Evolutionary conservation across 2,888 invertebrate genomes (phyloP), one percentile per base, ranked within the genome.

Genomic region (Hipparchia semele): DNA sequence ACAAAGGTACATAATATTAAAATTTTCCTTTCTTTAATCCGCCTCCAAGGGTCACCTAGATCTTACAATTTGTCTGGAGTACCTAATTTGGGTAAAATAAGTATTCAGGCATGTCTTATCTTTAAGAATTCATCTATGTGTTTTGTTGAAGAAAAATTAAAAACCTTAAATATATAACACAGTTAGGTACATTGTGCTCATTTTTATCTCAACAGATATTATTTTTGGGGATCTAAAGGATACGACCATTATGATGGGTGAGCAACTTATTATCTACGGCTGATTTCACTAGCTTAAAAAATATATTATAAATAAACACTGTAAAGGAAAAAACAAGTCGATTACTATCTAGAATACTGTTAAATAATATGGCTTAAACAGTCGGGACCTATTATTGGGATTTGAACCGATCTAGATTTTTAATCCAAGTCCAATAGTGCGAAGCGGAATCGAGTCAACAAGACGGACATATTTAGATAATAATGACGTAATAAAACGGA

Each of bases 21-120:
- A 49, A 64, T 64, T 64, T 51, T 51, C 51, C 64, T 64, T 64
- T 51, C 64, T 64, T 64, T 64, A 51, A 51, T 64, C 39, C 39
- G 39, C 39, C 39, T 53, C 33, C 65, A 53, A 65, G 65, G 65
- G 65, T 65, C 65, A 65, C 33, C 51, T 23, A 65, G 53, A 51
- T 53, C 65, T 65, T 53, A 33, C 65, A 39, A 65, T 65, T 7
- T 51, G 53, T 51, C 51, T n/a, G 7, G 6, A 53, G 12, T 53
- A 53, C 13, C 56, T 58, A 53, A 65, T 53, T 53, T 33, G 53
- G 65, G 53, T 65, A 65, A 65, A 6, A 13, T 8, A 12, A 53
- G 9, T 53, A 53, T 65, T 65, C 65, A 53, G 7, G 53, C 65
- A 12, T 13, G 51, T 51, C 51, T 51, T 65, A 65, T 65, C 65